A percentile compares a stretch with the other conserved stretches of the same genome.
Conservation (phyloP, 2,888 invertebrate species). For the Plutella xylostella region DNA sequence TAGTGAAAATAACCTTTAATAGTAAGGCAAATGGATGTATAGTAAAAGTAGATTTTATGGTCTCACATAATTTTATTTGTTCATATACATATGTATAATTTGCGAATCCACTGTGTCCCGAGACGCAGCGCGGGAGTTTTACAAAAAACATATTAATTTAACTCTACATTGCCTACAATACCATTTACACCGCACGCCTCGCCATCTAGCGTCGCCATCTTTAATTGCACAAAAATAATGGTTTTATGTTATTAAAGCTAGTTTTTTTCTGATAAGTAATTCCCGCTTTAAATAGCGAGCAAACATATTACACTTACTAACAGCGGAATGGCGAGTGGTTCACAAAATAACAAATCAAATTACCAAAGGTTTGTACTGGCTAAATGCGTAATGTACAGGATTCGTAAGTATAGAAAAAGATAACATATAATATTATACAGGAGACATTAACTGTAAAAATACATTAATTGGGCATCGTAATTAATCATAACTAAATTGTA, state of each 20-base stretch:
- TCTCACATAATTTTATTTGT: constrained; percentile 70
- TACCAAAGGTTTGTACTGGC: no score
- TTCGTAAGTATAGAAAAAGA: no score
- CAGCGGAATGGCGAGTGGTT: constrained; percentile 10
- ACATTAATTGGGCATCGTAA: no score
- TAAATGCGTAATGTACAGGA: no score
- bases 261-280: background rate
- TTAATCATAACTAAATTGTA: no score
- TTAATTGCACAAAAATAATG: constrained; percentile 53
- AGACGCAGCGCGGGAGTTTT: constrained; percentile 59
- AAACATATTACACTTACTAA: background rate
- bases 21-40: no score
- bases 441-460: no score
- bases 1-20: no score
- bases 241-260: background rate
- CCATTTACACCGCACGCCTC: constrained; percentile 44
- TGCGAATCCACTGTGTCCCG: constrained; percentile 68
- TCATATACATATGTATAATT: constrained; percentile 70
- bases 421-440: no score
- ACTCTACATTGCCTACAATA: constrained; percentile 53
- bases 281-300: background rate
- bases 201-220: constrained; percentile 33
- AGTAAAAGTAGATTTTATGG: constrained; percentile 33
- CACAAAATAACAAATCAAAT: background rate
- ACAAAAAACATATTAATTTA: constrained; percentile 61